These are phyloP conservation scores for Drosophila ironensis DNA, from an alignment of 1,140 invertebrate genomes.

Conservation along the genomic window DNA sequence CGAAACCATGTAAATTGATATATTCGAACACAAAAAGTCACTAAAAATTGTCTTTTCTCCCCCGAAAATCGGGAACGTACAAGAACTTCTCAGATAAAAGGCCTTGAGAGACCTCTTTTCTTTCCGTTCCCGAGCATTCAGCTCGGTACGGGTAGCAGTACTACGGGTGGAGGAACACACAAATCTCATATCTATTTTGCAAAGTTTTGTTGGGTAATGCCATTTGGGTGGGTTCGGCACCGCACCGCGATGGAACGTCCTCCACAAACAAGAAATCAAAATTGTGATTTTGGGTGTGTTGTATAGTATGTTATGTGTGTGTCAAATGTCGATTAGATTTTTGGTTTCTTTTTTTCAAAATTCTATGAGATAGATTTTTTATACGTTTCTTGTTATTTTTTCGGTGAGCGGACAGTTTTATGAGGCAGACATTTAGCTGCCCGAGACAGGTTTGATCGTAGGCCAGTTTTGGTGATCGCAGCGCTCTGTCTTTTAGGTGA, in stretches of 20 bases:
- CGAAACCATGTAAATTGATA: slow-evolving; percentile 67
- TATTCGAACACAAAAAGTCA: slow-evolving; percentile 69
- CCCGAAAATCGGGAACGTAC: slow-evolving; percentile 1
- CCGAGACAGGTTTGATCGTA: slow-evolving; percentile 58
- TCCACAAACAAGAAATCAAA: slow-evolving; percentile 9
- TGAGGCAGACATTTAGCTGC: too few species aligned
- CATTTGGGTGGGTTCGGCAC: slow-evolving; percentile 1
- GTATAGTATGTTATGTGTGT: slow-evolving; percentile 24
- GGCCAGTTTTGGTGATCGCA: slow-evolving; percentile 26
- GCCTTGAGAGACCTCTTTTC: slow-evolving; percentile 19
- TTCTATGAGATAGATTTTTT: slow-evolving; percentile 11
- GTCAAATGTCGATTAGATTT: slow-evolving; percentile 61
- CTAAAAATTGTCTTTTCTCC: slow-evolving; percentile 48
- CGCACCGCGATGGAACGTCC: slow-evolving; percentile 3
- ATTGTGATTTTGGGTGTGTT: slow-evolving; percentile 29
- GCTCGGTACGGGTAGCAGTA: too few species aligned
- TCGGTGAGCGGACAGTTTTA: slow-evolving; percentile 60
- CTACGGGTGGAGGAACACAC: too few species aligned
- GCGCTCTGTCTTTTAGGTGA: slow-evolving; percentile 10
- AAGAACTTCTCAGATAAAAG: slow-evolving; percentile 5
- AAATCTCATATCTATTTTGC: slow-evolving; percentile 27
- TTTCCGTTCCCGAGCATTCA: background rate
- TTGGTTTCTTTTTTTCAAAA: slow-evolving; percentile 43
- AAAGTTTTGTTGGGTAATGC: slow-evolving; percentile 25
- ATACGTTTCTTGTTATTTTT: background rate